Conservation (phyloP, 1,140 invertebrate species). For the Heliconius nattereri region DNA sequence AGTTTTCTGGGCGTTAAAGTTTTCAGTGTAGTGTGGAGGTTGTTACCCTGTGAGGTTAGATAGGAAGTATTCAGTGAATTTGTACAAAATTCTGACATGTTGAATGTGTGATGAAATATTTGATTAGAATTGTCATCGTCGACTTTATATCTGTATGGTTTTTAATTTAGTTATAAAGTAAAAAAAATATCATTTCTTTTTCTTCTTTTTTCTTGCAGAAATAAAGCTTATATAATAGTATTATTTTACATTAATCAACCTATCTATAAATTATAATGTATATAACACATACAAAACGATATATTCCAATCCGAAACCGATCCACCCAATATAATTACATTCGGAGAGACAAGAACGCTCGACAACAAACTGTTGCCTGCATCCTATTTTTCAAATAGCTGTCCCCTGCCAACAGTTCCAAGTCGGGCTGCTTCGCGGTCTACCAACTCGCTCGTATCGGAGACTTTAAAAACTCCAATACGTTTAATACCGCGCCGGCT, state of each 20-base stretch:
- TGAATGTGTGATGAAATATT: background rate
- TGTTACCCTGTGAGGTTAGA: constrained; percentile 26
- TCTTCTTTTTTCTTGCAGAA: too few relatives aligned
- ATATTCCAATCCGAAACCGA: background rate
- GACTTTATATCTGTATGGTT: background rate
- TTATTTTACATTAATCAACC: too few relatives aligned
- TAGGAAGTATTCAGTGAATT: background rate
- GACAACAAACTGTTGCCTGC: constrained; percentile 71
- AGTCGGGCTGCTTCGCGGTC: constrained; percentile 55
- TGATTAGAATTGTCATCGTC: background rate
- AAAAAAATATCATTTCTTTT: too few relatives aligned
- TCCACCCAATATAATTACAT: constrained; percentile 43
- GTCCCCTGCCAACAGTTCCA: constrained; percentile 61
- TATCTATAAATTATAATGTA: too few relatives aligned
- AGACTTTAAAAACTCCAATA: constrained; percentile 65
- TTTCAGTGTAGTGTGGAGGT: constrained; percentile 47
- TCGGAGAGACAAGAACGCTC: constrained; percentile 48
- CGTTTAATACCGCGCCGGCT: constrained; percentile 68
- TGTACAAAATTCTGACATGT: background rate
- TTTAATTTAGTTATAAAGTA: too few relatives aligned
- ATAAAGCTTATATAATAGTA: too few relatives aligned
- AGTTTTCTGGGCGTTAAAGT: constrained; percentile 46
- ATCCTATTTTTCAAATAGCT: constrained; percentile 71
- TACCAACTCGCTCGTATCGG: constrained; percentile 55
- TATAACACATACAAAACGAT: too few relatives aligned